phyloP scores from a whole-genome alignment of 1,140 invertebrate species.

The Apis dorsata region DNA sequence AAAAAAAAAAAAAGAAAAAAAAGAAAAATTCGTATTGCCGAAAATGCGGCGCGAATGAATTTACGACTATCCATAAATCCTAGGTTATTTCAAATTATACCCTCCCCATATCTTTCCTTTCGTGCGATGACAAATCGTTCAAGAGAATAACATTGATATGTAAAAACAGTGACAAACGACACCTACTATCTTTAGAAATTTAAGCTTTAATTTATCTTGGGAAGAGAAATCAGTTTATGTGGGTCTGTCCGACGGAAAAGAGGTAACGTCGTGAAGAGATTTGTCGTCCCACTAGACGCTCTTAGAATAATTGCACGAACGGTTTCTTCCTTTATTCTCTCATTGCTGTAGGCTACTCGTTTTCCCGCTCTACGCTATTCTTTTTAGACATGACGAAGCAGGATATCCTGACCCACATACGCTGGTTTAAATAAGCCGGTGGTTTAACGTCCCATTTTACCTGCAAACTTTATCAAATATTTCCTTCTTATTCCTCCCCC shows the following conservation, averaged over 20 bases:
- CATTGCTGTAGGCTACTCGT: constrained; percentile 41
- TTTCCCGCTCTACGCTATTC: constrained; percentile 18
- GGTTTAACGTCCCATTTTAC: constrained; percentile 16
- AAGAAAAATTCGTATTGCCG: constrained; percentile 56
- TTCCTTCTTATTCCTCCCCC: neutral
- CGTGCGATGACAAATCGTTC: constrained; percentile 48
- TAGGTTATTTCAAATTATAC: constrained; percentile 62
- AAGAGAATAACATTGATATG: constrained; percentile 47
- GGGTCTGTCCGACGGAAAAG: constrained; percentile 12
- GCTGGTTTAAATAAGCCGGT: constrained; percentile 2
- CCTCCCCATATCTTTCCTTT: constrained; percentile 53
- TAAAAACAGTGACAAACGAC: constrained; percentile 48
- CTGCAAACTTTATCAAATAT: neutral
- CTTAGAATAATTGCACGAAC: constrained; percentile 51
- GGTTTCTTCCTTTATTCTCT: constrained; percentile 39
- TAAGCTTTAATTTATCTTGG: constrained; percentile 32
- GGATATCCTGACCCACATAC: neutral
- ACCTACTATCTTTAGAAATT: constrained; percentile 16
- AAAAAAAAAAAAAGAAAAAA: constrained; percentile 23
- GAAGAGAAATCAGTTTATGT: constrained; percentile 32
- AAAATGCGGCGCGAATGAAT: constrained; percentile 53
- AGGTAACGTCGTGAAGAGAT: neutral
- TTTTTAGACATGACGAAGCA: neutral
- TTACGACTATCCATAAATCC: constrained; percentile 57
- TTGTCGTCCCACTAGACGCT: constrained; percentile 28